Percentiles rank a stretch among this genome's conserved stretches.
These are phyloP conservation scores for Rhodeus uyekii DNA, from an alignment of 2,797 vertebrate genomes.

Conservation along the genomic window DNA sequence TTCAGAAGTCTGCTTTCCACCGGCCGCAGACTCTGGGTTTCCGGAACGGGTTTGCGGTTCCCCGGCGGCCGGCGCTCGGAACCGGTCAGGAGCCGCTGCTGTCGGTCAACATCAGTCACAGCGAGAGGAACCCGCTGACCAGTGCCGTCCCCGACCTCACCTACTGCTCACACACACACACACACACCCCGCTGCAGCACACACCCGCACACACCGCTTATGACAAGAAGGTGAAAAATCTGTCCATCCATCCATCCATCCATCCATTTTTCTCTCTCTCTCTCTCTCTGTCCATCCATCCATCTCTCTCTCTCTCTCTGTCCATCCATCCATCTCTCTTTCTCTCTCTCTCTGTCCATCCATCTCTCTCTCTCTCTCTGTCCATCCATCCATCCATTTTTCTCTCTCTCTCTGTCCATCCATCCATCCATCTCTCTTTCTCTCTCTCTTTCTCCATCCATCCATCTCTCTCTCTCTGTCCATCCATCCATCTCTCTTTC, in stretches of 20 bases:
- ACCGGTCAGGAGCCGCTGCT: constrained; percentile 79
- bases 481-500: neutral
- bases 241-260: neutral
- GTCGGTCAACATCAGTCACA: constrained; percentile 77
- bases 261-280: fast-evolving
- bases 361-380: neutral
- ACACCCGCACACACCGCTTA: constrained; percentile 86
- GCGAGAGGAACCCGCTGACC: constrained; percentile 76
- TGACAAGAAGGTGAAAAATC: constrained; percentile 90
- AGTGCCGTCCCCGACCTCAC: constrained; percentile 66
- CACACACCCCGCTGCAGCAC: constrained; percentile 70
- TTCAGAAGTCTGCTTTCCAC: constrained; percentile 78
- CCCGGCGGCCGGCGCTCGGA: constrained; percentile 75
- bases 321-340: too few relatives aligned
- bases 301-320: fast-evolving
- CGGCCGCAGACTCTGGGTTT: constrained; percentile 85
- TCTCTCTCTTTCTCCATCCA: too few relatives aligned
- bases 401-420: neutral
- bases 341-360: neutral
- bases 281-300: fast-evolving
- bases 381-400: neutral
- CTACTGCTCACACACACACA: constrained; percentile 65
- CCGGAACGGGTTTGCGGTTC: constrained; percentile 82
- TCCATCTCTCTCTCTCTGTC: neutral
- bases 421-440: too few relatives aligned